Conservation (phyloP, 1,140 invertebrate genomes). For the Drosophila equinoxialis region DNA sequence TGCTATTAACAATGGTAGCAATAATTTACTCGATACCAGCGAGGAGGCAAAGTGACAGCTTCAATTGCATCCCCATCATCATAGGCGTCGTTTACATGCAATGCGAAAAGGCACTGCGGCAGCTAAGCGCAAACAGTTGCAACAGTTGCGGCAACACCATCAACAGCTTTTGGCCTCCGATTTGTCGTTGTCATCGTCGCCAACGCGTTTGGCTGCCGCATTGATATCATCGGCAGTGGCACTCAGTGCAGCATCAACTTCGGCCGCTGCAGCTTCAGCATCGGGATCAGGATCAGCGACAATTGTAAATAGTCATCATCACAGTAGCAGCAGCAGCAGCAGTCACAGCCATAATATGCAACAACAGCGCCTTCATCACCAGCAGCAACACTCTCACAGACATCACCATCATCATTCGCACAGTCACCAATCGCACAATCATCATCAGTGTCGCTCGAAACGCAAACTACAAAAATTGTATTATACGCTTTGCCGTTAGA, state of each 20-base stretch:
- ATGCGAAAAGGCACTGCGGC: slow-evolving; percentile 70
- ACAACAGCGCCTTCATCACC: slow-evolving; percentile 37
- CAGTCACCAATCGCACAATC: slow-evolving; percentile 66
- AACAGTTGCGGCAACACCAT: slow-evolving; percentile 65
- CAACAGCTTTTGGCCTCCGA: slow-evolving; percentile 59
- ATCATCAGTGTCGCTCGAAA: slow-evolving; percentile 79
- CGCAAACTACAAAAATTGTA: slow-evolving; percentile 82
- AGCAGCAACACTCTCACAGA: slow-evolving; percentile 32
- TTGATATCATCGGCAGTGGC: slow-evolving; percentile 70
- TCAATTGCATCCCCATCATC: slow-evolving; percentile 74
- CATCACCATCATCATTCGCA: slow-evolving; percentile 61
- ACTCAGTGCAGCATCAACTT: slow-evolving; percentile 60
- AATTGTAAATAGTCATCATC: slow-evolving; percentile 81
- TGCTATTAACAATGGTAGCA: slow-evolving; percentile 49
- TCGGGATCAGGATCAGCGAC: slow-evolving; percentile 50
- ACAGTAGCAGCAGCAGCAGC: slow-evolving; percentile 68
- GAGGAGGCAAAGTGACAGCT: slow-evolving; percentile 82
- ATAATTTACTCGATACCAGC: slow-evolving; percentile 60
- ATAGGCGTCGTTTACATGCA: slow-evolving; percentile 75
- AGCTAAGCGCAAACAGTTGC: slow-evolving; percentile 65
- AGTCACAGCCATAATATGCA: slow-evolving; percentile 75
- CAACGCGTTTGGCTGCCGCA: slow-evolving; percentile 65
- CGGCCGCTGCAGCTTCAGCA: slow-evolving; percentile 45
- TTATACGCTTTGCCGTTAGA: slow-evolving; percentile 82
- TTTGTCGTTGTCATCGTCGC: slow-evolving; percentile 48